A percentile compares a stretch with the other conserved stretches of the same genome.
phyloP scores from a whole-genome alignment of 2,113 vertebrate genomes.

The Clarias batrachus region DNA sequence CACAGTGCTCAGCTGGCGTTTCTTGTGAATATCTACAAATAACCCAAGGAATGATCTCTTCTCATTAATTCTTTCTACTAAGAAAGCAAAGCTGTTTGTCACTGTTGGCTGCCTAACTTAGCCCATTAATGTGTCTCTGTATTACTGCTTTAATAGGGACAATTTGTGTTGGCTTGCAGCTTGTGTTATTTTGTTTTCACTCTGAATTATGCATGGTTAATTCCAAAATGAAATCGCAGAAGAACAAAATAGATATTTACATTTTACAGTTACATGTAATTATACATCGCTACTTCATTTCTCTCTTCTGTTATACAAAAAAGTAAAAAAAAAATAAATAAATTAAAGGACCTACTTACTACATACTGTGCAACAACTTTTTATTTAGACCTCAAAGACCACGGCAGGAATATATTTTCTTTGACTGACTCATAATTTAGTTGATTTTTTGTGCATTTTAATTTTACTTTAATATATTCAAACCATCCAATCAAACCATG shows the following conservation, averaged over 20 bases:
- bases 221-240: neutral
- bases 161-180: neutral
- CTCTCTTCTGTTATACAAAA: neutral
- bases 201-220: neutral
- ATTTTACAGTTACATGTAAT: neutral
- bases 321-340: too few species aligned
- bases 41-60: constrained; percentile 29
- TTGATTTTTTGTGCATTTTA: neutral
- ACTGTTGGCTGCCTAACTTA: neutral
- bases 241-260: neutral
- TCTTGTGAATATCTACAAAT: neutral
- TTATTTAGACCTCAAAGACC: neutral
- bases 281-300: neutral
- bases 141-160: constrained; percentile 10
- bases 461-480: neutral
- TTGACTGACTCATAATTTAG: neutral
- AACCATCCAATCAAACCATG: neutral
- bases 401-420: neutral
- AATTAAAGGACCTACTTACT: neutral
- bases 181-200: neutral
- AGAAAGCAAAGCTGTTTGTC: constrained; percentile 13
- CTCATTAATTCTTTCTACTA: constrained; percentile 22
- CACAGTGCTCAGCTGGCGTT: neutral
- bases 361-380: neutral
- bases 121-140: neutral